Conservation (phyloP, 2,888 invertebrate genomes). For the Suillia variegata region DNA sequence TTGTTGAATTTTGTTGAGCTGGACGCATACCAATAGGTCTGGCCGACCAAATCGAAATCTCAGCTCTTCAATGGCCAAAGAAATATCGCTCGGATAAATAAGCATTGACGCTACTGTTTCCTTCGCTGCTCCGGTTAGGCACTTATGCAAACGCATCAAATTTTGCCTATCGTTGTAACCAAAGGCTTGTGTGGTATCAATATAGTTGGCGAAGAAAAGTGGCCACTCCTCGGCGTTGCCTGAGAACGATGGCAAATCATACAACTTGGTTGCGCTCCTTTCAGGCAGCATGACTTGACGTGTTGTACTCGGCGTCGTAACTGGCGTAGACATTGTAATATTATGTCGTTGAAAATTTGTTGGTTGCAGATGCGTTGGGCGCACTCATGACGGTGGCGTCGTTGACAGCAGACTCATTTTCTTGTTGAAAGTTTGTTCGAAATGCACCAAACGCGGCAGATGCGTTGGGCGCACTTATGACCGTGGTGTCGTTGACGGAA, state of each 20-base stretch:
- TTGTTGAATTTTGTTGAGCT: conserved; percentile 15
- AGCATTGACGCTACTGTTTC: conserved; percentile 23
- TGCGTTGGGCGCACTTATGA: too few species aligned
- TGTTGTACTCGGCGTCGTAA: neutral
- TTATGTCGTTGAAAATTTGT: too few species aligned
- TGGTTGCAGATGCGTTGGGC: neutral
- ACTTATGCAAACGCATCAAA: conserved; percentile 20
- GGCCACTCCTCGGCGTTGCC: conserved; percentile 26
- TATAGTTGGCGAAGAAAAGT: conserved; percentile 17
- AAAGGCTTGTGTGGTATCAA: conserved; percentile 19
- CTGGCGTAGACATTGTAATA: too few species aligned
- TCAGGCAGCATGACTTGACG: too few species aligned
- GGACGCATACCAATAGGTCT: conserved; percentile 19
- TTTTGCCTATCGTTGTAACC: too few species aligned
- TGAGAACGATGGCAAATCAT: conserved; percentile 23
- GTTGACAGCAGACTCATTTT: neutral
- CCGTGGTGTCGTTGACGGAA: too few species aligned
- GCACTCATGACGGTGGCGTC: neutral
- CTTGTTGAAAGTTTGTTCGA: too few species aligned
- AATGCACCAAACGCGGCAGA: too few species aligned
- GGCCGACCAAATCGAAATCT: conserved; percentile 20
- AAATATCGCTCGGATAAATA: conserved; percentile 6
- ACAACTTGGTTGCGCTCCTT: conserved; percentile 5
- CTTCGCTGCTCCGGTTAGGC: conserved; percentile 15
- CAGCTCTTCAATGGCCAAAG: conserved; percentile 11